Evolutionary conservation across 1,140 invertebrate species (phyloP), one percentile per base, ranked within the genome.

Genomic region (Bombus waltoni): DNA sequence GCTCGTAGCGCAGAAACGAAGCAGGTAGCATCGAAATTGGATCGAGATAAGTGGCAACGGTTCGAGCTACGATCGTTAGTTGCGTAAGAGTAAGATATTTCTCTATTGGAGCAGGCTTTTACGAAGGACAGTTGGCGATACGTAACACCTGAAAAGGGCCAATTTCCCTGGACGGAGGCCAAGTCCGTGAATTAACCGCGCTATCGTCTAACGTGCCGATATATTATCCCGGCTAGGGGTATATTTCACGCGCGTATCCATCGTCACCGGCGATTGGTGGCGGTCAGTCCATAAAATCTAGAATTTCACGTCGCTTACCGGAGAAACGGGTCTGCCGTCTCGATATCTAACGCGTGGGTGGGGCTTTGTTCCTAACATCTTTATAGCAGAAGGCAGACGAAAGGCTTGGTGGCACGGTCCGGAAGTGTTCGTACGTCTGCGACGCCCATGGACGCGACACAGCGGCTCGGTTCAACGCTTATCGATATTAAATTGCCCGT

Each of bases 351-450:
- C 86, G 87, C 89, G 84, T 87, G 65, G 91, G 87, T 87, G 88
- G 85, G 32, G 87, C 78, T 87, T 93, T 87, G 87, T 90, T 90
- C 84, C 81, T 88, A 88, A 90, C 86, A 87, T 91, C 90, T 93
- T 84, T 90, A 92, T 88, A 88, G 84, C 72, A 62, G 47, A 22
- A 59, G 47, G 78, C 85, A 90, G 82, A 90, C 81, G 40, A 71
- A 62, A 66, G 62, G 44, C 38, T 57, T 47, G 28, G 42, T 57
- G 74, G 79, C 78, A 62, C 84, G 15, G 65, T 74, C 82, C 53
- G 87, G 84, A 78, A 85, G 74, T 77, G 70, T 28, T 4, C 75
- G 32, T 75, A 47, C n/a, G 53, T 18, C 66, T 62, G 53, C 32
- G 73, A n/a, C 66, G 38, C 65, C 47, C 40, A 77, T 59, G 57